These are phyloP conservation scores for Eumaeus atala DNA, from an alignment of 1,140 invertebrate species.

Conservation along the genomic window DNA sequence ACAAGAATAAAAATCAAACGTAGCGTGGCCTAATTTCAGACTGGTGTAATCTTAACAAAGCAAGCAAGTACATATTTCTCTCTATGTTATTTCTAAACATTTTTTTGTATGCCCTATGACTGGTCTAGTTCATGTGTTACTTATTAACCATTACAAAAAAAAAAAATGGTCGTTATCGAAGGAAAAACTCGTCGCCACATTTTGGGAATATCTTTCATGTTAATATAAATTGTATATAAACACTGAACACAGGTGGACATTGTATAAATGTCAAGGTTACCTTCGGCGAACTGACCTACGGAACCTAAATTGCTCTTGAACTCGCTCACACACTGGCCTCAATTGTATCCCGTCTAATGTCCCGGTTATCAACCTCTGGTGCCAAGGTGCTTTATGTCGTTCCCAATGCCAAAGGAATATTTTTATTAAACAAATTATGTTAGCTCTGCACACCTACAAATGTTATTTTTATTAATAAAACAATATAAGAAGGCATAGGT, in stretches of 20 bases:
- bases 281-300: conserved; percentile 72
- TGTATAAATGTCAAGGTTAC: conserved; percentile 70
- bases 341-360: conserved; percentile 69
- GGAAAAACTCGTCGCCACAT: too few relatives aligned
- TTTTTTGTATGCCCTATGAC: too few relatives aligned
- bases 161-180: too few relatives aligned
- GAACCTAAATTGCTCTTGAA: conserved; percentile 73
- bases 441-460: not conserved
- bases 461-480: too few relatives aligned
- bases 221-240: conserved; percentile 10
- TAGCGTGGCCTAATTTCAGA: too few relatives aligned
- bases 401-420: conserved; percentile 10
- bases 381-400: conserved; percentile 62
- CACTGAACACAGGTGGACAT: conserved; percentile 29
- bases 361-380: conserved; percentile 71
- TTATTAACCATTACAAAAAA: too few relatives aligned
- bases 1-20: not conserved
- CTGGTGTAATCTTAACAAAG: too few relatives aligned
- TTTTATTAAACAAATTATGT: not conserved
- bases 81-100: too few relatives aligned
- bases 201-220: too few relatives aligned
- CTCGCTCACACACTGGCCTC: conserved; percentile 70
- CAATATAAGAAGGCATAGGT: too few relatives aligned
- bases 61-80: too few relatives aligned
- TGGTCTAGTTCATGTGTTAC: too few relatives aligned